Evolutionary conservation across 2,888 invertebrate species (phyloP).

Genomic region (Phengaris arion): DNA sequence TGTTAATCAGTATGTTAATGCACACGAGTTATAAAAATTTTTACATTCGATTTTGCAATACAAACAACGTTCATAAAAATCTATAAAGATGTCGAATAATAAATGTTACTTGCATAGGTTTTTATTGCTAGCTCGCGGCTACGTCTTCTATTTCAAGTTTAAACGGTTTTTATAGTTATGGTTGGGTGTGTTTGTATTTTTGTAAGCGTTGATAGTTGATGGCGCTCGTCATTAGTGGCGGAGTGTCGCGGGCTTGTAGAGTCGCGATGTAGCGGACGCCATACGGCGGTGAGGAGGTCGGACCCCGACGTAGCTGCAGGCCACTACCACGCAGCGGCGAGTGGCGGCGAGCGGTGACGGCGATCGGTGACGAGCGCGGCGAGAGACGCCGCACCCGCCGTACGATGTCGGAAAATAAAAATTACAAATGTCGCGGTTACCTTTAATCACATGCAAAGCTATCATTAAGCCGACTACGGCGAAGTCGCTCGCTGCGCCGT

Average conservation of each 20-base stretch:
- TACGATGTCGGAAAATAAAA: conserved; percentile 58
- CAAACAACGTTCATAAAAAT: background rate
- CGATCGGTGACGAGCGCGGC: conserved; percentile 48
- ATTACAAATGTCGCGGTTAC: conserved; percentile 69
- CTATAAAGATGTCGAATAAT: background rate
- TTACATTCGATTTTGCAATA: conserved; percentile 3
- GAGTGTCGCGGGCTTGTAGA: conserved; percentile 7
- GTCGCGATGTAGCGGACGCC: background rate
- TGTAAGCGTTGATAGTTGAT: conserved; percentile 10
- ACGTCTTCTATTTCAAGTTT: conserved; percentile 6
- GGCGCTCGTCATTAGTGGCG: conserved; percentile 4
- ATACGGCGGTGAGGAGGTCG: background rate
- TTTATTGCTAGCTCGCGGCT: background rate
- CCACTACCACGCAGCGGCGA: conserved; percentile 25
- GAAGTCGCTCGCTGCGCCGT: conserved; percentile 69
- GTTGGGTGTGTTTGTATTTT: background rate
- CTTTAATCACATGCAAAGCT: conserved; percentile 76
- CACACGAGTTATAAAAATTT: conserved; percentile 12
- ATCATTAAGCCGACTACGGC: conserved; percentile 71
- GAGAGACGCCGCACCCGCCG: conserved; percentile 45
- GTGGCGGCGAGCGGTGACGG: conserved; percentile 27
- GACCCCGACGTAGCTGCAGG: conserved; percentile 41
- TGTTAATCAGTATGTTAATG: conserved; percentile 17
- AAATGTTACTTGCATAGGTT: background rate
- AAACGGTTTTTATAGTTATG: background rate